phyloP scores from a whole-genome alignment of 2,113 vertebrate species.

The Gorsachius goisagi region DNA sequence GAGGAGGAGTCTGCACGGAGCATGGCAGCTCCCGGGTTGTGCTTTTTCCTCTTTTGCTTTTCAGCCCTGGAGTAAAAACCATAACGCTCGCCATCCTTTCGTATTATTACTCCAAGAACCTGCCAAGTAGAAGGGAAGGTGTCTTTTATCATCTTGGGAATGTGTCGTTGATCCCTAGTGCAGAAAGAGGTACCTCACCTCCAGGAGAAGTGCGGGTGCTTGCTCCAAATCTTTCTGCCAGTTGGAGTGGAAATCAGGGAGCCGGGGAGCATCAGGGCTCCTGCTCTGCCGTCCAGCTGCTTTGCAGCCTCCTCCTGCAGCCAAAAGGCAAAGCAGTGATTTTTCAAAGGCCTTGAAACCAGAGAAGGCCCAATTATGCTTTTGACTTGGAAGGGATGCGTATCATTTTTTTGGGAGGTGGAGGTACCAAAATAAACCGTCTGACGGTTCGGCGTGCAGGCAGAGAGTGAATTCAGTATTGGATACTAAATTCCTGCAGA shows the following conservation, averaged over 20 bases:
- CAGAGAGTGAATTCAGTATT: not conserved
- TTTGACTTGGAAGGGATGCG: not conserved
- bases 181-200: not conserved
- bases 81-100: accelerated
- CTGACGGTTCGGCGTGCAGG: not conserved
- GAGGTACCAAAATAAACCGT: not conserved
- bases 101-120: accelerated
- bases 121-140: not conserved
- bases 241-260: not conserved
- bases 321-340: not conserved
- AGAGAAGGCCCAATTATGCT: not conserved
- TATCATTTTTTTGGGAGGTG: not conserved
- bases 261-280: not conserved
- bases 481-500: not conserved
- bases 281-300: not conserved
- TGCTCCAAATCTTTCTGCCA: not conserved
- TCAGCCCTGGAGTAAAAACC: not conserved
- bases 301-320: not conserved
- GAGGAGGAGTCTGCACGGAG: not conserved
- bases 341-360: not conserved
- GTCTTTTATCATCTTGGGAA: not conserved
- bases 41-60: not conserved
- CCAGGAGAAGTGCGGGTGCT: accelerated
- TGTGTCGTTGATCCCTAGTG: accelerated
- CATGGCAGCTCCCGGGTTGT: accelerated